phyloP scores from a whole-genome alignment of 2,113 vertebrate genomes.

The Anas platyrhynchos region DNA sequence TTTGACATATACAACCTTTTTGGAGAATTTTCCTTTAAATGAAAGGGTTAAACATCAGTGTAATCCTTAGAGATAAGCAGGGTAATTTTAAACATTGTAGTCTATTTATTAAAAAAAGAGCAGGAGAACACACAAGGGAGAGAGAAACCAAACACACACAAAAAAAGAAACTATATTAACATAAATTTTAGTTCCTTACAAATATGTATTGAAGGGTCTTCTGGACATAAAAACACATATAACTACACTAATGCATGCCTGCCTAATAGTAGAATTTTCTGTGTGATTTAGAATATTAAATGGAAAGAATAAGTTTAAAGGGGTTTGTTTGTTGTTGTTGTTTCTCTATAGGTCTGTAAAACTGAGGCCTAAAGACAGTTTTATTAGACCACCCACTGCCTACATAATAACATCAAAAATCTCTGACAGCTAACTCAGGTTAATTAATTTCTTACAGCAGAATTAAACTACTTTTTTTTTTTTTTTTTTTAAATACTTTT shows the following conservation, averaged over 20 bases:
- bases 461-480: not conserved
- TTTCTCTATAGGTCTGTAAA: not conserved
- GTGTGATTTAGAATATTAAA: not conserved
- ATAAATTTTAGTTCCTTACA: not conserved
- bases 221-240: not conserved
- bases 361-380: not conserved
- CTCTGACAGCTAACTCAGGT: not conserved
- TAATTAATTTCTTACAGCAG: not conserved
- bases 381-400: not conserved
- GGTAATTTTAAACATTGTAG: not conserved
- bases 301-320: not conserved
- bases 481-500: not conserved
- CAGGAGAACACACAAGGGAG: not conserved
- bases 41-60: not conserved
- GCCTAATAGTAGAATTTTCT: not conserved
- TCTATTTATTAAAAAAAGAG: too few species aligned
- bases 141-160: not conserved
- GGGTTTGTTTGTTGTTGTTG: not conserved
- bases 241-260: not conserved
- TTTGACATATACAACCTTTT: not conserved
- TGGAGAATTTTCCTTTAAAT: not conserved
- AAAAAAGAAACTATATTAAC: not conserved
- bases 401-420: not conserved
- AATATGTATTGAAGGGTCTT: not conserved
- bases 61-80: not conserved